Percentiles rank a stretch among this genome's conserved stretches.
Conservation (phyloP, 2,888 invertebrate species). For the Andricus curvator region DNA sequence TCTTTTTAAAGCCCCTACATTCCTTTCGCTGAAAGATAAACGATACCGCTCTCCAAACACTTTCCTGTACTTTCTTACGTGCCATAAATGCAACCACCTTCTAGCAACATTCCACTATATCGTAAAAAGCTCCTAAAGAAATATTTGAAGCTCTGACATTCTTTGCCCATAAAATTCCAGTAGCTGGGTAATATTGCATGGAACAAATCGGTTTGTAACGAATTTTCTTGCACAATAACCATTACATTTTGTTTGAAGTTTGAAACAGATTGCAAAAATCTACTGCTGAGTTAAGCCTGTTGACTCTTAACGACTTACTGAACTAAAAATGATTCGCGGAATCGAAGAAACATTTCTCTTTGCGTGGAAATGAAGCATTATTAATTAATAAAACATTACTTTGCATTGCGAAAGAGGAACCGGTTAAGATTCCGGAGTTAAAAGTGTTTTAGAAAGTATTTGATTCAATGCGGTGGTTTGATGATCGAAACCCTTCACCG, state of each 20-base stretch:
- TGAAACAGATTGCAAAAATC: too few relatives aligned
- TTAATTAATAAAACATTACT: background rate
- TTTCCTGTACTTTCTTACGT: background rate
- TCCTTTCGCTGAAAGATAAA: background rate
- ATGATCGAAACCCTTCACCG: slow-evolving; percentile 31
- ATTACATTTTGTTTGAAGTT: too few relatives aligned
- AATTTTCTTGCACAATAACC: too few relatives aligned
- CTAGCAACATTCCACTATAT: background rate
- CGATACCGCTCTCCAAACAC: background rate
- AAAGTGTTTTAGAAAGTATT: slow-evolving; percentile 28
- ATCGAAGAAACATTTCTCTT: too few relatives aligned
- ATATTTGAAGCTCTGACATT: background rate
- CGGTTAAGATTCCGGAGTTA: slow-evolving; percentile 10
- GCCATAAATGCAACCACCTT: background rate
- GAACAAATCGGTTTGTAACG: too few relatives aligned
- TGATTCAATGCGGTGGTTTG: slow-evolving; percentile 25
- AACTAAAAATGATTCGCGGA: too few relatives aligned
- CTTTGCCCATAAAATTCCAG: background rate
- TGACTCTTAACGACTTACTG: too few relatives aligned
- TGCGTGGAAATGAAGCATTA: background rate
- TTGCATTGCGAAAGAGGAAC: slow-evolving; percentile 20
- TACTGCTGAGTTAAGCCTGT: too few relatives aligned
- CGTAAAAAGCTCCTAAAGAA: background rate
- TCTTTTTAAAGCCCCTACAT: background rate
- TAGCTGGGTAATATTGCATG: background rate